phyloP scores from a whole-genome alignment of 2,797 vertebrate genomes.

The Bradypodion pumilum region DNA sequence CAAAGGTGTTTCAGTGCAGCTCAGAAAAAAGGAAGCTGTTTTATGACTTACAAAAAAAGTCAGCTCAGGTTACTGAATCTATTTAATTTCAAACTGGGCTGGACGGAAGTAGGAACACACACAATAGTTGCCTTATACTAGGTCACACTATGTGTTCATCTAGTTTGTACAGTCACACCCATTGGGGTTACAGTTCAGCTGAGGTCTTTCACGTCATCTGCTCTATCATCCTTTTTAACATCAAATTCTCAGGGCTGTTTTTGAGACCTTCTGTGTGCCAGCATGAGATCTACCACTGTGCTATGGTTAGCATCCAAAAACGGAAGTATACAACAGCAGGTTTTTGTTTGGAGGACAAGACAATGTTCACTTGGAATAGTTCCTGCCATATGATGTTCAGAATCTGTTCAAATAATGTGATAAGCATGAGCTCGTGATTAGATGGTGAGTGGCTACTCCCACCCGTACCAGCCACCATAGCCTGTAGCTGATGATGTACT shows the following conservation, averaged over 20 bases:
- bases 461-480: background rate
- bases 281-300: background rate
- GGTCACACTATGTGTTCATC: background rate
- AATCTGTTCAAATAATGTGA: constrained; percentile 16
- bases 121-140: background rate
- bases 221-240: background rate
- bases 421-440: background rate
- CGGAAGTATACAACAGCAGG: background rate
- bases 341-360: no score
- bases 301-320: background rate
- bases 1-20: background rate
- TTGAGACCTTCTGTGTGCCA: background rate
- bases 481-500: background rate
- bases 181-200: background rate
- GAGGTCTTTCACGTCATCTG: background rate
- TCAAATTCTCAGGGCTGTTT: background rate
- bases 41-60: background rate
- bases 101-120: background rate
- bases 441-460: background rate
- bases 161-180: background rate
- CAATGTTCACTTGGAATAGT: no score
- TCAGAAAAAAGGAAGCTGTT: no score
- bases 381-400: no score
- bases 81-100: no score
- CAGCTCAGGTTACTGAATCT: no score